phyloP scores from a whole-genome alignment of 2,888 invertebrate genomes.

The Synergus itoensis region DNA sequence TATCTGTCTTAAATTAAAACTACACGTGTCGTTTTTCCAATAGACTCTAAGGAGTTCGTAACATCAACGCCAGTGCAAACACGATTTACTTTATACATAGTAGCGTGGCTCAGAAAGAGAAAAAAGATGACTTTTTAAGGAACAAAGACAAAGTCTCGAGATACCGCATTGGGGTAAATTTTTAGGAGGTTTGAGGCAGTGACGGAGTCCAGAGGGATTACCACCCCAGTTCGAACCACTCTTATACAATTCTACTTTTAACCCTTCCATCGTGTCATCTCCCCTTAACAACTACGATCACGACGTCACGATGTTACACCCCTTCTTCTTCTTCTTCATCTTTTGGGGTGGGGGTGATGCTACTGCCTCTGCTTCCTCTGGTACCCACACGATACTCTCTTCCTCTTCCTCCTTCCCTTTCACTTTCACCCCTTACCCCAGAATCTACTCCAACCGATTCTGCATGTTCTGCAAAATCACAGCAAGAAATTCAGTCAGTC shows the following conservation, averaged over 20 bases:
- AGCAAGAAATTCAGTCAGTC: conserved; percentile 70
- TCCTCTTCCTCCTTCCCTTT: conserved; percentile 54
- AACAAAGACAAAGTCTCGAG: conserved; percentile 57
- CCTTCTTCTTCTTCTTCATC: conserved; percentile 58
- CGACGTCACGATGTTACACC: conserved; percentile 57
- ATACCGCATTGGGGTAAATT: conserved; percentile 69
- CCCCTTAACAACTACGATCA: conserved; percentile 46
- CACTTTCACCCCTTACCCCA: conserved; percentile 55
- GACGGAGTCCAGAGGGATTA: conserved; percentile 68
- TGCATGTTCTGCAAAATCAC: conserved; percentile 76
- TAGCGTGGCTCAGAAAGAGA: conserved; percentile 14
- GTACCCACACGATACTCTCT: conserved; percentile 56
- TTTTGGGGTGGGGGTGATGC: conserved; percentile 56
- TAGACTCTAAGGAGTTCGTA: conserved; percentile 25
- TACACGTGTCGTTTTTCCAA: conserved; percentile 4
- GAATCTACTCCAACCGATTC: conserved; percentile 66
- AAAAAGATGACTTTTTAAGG: conserved; percentile 50
- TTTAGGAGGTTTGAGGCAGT: conserved; percentile 61
- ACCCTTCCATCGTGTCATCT: conserved; percentile 61
- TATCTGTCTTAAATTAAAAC: neutral
- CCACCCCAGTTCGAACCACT: conserved; percentile 57
- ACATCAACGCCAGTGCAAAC: conserved; percentile 39
- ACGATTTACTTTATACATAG: conserved; percentile 13
- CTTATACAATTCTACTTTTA: conserved; percentile 58
- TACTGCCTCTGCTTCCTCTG: conserved; percentile 45